Base-by-base conservation (phyloP, 2,888 invertebrate genomes). In the Drosophila incognita region DNA sequence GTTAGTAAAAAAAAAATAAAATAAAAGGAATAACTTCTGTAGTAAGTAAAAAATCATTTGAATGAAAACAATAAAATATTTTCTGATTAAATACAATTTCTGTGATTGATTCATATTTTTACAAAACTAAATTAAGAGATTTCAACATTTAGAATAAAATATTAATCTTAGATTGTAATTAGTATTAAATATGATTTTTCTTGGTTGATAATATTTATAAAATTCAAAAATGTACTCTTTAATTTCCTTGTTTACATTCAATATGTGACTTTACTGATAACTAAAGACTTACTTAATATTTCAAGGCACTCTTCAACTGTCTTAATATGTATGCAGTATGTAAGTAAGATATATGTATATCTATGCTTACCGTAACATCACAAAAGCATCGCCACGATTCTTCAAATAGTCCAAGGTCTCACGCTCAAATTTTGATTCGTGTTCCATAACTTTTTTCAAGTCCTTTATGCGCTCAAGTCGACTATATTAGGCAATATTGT, bases 351-450 rank as follows among this genome's bases (percentile, higher is more conserved):
- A 13, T 21, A 13, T 42, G 6, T 21, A 13, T 46, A 31, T 21
- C 0, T 10, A 3, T 7, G 6, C 61, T 69, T 51, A 92, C 93
- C 92, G 89, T n/a, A 93, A 33, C 71, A 91, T 62, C 1, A 92
- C 87, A 77, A 90, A 90, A 1, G 90, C 79, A 65, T 90, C 83
- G 0, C 89, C 91, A 5, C 91, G 85, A 67, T 90, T 86, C 52
- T 88, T 91, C 0, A 93, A 70, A 64, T 91, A 74, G 0, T 65
- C 61, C 38, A 81, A 42, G 0, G 75, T 76, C 2, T 87, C 42
- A 2, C 74, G n/a, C 48, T 92, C 89, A 10, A 74, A 46, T 3
- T 69, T 61, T 2, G 83, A 69, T 51, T 91, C 87, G 0, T 35
- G 46, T 8, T 69, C 54, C 8, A 92, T 69, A 4, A 60, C 54